Conservation (phyloP, 2,888 invertebrate genomes). For the Acronicta aceris region DNA sequence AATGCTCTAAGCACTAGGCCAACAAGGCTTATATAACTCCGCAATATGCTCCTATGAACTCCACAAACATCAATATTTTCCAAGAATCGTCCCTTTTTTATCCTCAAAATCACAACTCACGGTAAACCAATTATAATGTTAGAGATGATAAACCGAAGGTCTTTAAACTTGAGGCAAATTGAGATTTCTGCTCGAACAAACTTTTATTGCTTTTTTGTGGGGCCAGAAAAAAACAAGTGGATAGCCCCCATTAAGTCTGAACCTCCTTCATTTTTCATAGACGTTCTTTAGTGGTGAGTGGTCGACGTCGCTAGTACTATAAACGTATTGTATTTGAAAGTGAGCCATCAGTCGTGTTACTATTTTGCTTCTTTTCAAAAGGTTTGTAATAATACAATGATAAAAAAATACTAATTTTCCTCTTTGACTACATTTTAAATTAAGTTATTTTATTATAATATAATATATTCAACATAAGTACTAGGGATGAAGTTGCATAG, state of each 20-base stretch:
- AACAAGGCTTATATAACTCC: no score
- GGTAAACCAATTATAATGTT: conserved; percentile 67
- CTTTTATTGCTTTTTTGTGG: conserved; percentile 77
- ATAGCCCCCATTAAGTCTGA: conserved; percentile 46
- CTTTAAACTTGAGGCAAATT: conserved; percentile 71
- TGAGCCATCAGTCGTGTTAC: no score
- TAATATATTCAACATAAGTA: no score
- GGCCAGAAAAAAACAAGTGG: conserved; percentile 57
- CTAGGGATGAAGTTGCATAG: no score
- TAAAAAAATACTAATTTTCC: no score
- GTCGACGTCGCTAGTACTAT: neutral
- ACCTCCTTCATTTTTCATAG: conserved; percentile 45
- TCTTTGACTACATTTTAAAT: no score
- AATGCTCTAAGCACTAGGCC: no score
- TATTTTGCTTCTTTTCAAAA: no score
- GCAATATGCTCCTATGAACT: neutral
- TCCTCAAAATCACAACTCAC: conserved; percentile 51
- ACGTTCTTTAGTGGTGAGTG: conserved; percentile 23
- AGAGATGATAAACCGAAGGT: conserved; percentile 64
- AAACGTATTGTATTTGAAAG: no score
- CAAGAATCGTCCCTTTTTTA: conserved; percentile 19
- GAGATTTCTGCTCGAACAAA: conserved; percentile 78
- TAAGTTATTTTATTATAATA: no score
- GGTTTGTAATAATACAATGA: no score
- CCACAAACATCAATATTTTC: conserved; percentile 3